Evolutionary conservation across 2,888 invertebrate genomes (phyloP).

Genomic region (Lasioglossum figueresi): DNA sequence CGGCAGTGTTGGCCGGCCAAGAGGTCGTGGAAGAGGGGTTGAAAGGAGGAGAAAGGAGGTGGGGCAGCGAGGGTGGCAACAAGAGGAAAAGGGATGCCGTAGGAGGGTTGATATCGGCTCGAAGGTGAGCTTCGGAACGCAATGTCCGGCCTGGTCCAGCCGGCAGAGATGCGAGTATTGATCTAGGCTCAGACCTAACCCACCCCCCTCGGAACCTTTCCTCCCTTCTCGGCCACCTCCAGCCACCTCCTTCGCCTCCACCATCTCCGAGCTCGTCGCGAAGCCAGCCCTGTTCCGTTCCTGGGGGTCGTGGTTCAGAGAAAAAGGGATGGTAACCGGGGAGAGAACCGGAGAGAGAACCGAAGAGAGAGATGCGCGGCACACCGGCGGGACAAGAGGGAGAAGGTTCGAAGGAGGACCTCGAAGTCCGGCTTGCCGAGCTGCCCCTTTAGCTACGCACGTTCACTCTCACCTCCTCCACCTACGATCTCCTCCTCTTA

Average conservation of each 20-base stretch:
- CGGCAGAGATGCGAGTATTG: slow-evolving; percentile 83
- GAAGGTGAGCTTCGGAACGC: slow-evolving; percentile 81
- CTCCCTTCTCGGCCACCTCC: slow-evolving; percentile 73
- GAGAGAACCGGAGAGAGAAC: slow-evolving; percentile 41
- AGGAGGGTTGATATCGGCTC: slow-evolving; percentile 74
- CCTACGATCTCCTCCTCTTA: slow-evolving; percentile 75
- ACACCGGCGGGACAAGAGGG: slow-evolving; percentile 52
- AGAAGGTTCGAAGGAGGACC: slow-evolving; percentile 70
- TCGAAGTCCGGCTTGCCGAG: slow-evolving; percentile 81
- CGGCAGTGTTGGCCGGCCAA: slow-evolving; percentile 65
- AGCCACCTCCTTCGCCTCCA: slow-evolving; percentile 71
- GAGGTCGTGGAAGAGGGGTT: slow-evolving; percentile 60
- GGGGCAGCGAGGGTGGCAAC: slow-evolving; percentile 56
- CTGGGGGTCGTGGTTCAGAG: slow-evolving; percentile 70
- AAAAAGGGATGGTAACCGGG: slow-evolving; percentile 64
- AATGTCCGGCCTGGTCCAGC: slow-evolving; percentile 84
- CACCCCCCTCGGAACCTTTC: slow-evolving; percentile 55
- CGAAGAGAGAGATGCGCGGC: slow-evolving; percentile 43
- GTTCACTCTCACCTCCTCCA: slow-evolving; percentile 76
- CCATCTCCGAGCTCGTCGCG: slow-evolving; percentile 69
- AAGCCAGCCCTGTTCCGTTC: slow-evolving; percentile 74
- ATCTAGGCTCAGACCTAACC: slow-evolving; percentile 79
- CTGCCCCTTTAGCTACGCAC: slow-evolving; percentile 77
- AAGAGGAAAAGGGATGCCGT: slow-evolving; percentile 56
- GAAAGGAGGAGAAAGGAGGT: slow-evolving; percentile 57